These are phyloP conservation scores for Rhagium mordax DNA, from an alignment of 2,888 invertebrate genomes.

Conservation along the genomic window DNA sequence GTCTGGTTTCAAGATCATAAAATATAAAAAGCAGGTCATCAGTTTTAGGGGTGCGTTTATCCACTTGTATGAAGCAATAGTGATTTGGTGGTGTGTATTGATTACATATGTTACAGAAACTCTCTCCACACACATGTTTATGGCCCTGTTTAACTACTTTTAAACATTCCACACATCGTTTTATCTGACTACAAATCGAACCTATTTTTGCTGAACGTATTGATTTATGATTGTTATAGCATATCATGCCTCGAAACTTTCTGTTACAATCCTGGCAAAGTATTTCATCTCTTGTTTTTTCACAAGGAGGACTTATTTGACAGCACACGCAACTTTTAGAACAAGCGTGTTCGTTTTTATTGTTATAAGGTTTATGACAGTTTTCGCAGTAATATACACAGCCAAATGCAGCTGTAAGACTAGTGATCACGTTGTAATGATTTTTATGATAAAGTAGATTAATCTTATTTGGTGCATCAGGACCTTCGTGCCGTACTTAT, in stretches of 20 bases:
- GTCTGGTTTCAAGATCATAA: no score
- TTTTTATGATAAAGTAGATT: constrained; percentile 36
- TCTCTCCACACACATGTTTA: no score
- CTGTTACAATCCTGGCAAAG: constrained; percentile 8
- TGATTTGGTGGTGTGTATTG: no score
- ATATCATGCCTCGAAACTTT: not conserved
- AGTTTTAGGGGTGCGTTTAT: no score
- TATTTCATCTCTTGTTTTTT: not conserved
- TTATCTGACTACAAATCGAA: not conserved
- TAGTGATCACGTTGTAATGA: constrained; percentile 41
- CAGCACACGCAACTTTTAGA: constrained; percentile 11
- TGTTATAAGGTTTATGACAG: constrained; percentile 38
- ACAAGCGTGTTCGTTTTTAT: constrained; percentile 34
- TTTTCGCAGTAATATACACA: constrained; percentile 39
- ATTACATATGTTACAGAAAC: not conserved
- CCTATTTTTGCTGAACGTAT: not conserved
- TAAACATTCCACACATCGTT: not conserved
- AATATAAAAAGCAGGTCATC: no score
- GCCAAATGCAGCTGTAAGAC: constrained; percentile 40
- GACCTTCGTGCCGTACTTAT: constrained; percentile 6
- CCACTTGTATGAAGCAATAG: no score
- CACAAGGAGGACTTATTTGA: constrained; percentile 11
- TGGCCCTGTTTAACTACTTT: not conserved
- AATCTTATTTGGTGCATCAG: not conserved
- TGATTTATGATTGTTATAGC: not conserved